Percentiles rank a stretch among this genome's conserved stretches.
Evolutionary conservation across 1,140 invertebrate genomes (phyloP).

Genomic region (Eupristina koningsbergeri): DNA sequence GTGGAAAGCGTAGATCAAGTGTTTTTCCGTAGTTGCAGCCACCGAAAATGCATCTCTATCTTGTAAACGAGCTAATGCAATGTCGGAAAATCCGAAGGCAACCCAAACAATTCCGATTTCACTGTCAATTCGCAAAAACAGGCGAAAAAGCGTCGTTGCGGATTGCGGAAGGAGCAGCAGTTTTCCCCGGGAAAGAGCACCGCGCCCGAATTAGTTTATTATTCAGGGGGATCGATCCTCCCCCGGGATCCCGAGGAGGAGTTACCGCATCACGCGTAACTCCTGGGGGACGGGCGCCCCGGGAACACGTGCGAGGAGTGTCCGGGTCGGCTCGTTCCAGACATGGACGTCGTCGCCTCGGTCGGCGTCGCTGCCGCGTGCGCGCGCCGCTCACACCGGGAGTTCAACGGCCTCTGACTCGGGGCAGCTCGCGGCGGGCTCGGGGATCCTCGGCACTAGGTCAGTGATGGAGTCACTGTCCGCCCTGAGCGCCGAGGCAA

Average conservation of each 20-base stretch:
- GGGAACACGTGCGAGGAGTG: background rate
- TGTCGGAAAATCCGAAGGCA: too few relatives aligned
- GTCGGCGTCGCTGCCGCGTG: constrained; percentile 23
- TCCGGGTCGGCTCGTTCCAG: constrained; percentile 2
- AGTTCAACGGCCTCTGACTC: constrained; percentile 69
- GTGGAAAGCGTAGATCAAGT: background rate
- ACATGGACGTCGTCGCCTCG: background rate
- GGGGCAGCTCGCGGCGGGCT: constrained; percentile 58
- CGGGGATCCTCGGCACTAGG: constrained; percentile 71
- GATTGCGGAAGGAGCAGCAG: too few relatives aligned
- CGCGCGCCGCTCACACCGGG: constrained; percentile 51
- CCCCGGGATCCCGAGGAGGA: background rate
- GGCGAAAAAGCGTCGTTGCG: too few relatives aligned
- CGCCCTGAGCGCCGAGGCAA: constrained; percentile 73
- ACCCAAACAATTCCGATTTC: too few relatives aligned
- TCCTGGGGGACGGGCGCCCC: background rate
- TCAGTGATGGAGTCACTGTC: constrained; percentile 75
- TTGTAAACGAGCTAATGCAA: too few relatives aligned
- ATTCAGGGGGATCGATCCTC: too few relatives aligned
- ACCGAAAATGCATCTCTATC: too few relatives aligned
- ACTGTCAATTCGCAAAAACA: too few relatives aligned
- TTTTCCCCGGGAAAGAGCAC: too few relatives aligned
- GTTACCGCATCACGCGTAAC: background rate
- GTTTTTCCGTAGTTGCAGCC: too few relatives aligned
- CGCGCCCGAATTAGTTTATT: too few relatives aligned